These are phyloP conservation scores for Anoplolepis gracilipes DNA, from an alignment of 1,140 invertebrate genomes.

Conservation along the genomic window DNA sequence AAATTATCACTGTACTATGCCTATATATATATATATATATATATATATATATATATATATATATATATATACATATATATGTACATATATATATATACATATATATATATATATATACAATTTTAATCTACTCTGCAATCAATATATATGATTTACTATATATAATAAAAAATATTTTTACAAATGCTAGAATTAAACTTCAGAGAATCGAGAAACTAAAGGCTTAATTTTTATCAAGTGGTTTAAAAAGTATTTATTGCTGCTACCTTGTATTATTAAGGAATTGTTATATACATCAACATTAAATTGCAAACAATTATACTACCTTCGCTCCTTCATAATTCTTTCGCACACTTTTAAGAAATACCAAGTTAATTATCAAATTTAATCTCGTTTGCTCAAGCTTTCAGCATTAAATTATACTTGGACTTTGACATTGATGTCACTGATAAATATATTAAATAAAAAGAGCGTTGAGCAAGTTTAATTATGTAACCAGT, in stretches of 20 bases:
- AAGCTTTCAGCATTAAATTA: neutral
- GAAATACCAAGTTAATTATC: neutral
- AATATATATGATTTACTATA: no score
- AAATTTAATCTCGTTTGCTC: neutral
- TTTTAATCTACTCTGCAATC: no score
- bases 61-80: conserved; percentile 12
- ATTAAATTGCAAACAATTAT: neutral
- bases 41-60: neutral
- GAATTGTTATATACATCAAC: neutral
- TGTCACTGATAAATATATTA: neutral
- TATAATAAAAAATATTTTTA: no score
- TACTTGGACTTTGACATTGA: neutral
- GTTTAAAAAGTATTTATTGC: neutral
- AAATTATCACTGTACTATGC: no score
- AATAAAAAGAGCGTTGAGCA: conserved; percentile 20
- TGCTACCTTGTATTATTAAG: neutral
- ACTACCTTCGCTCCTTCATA: neutral
- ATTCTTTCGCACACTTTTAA: neutral
- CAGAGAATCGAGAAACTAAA: neutral
- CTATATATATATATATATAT: no score
- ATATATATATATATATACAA: no score
- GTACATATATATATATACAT: neutral
- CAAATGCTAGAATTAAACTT: neutral
- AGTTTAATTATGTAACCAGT: conserved; percentile 12
- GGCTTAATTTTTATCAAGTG: neutral